Evolutionary conservation across 2,113 vertebrate species (phyloP), one percentile per base, ranked within the genome.

Genomic region (Python bivittatus): DNA sequence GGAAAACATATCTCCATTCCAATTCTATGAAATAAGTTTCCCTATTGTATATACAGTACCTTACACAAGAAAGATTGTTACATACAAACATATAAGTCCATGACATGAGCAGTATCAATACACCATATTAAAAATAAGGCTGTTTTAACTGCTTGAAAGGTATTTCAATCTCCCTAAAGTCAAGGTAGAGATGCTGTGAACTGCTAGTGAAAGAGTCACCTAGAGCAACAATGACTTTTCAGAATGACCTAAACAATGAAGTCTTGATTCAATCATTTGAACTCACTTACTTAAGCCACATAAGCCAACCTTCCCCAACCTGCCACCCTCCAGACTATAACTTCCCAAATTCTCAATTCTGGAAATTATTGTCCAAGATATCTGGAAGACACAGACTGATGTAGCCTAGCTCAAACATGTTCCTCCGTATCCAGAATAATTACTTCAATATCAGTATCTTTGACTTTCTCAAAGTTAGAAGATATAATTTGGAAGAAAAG

Each of bases 401-500:
- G 15, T 9, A 79, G 33, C 22, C 72, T 79, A 38, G 38, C 33
- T 79, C 33, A 42, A 79, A 79, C 33, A 11, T n/a, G 3, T 8
- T 58, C 84, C 58, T 54, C 88, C 58, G 15, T 92, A 85, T 93
- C 92, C 88, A 92, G 85, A 96, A 84, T 90, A 93, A 95, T 95
- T 92, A 95, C 89, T 94, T 95, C 88, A 93, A 92, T 64, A 58
- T 6, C 56, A 68, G 48, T 89, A 93, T 90, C 91, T 93, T 92
- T 91, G 91, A 72, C 85, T 94, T 92, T 88, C 94, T 93, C 33
- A 91, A 91, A 94, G 92, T 56, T 48, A 93, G 68, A 92, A 95
- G 53, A 91, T 60, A 38, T 2, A 60, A 13, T 90, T 95, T 20
- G 20, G 83, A 44, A 88, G 0, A 83, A 97, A 94, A 92, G 91